These are phyloP conservation scores for Yasuhikotakia modesta DNA, from an alignment of 2,797 vertebrate genomes.

Conservation along the genomic window DNA sequence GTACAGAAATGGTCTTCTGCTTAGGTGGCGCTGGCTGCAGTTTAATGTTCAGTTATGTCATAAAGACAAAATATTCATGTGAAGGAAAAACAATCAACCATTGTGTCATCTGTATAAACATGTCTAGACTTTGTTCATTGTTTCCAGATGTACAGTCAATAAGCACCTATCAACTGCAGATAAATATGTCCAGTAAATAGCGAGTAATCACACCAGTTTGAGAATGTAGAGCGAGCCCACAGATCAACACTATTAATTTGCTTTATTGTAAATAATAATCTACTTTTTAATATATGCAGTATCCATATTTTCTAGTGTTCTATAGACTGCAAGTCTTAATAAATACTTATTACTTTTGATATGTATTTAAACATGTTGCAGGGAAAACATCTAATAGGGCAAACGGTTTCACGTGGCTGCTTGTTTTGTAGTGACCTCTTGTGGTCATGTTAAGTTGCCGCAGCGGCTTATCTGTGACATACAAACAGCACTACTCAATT, in stretches of 20 bases:
- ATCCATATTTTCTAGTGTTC: too few species aligned
- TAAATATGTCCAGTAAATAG: neutral
- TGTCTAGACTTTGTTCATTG: constrained; percentile 39
- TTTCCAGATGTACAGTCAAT: neutral
- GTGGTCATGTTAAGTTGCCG: constrained; percentile 36
- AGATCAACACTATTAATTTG: neutral
- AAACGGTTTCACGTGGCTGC: neutral
- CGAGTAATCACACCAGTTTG: constrained; percentile 1
- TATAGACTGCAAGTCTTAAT: neutral
- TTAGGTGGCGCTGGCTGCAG: constrained; percentile 7
- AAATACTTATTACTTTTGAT: neutral
- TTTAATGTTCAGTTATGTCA: constrained; percentile 14
- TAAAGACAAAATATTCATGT: constrained; percentile 25
- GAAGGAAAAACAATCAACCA: neutral
- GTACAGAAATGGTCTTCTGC: neutral
- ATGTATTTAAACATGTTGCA: neutral
- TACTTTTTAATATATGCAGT: too few species aligned
- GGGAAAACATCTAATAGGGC: neutral
- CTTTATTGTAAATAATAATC: neutral
- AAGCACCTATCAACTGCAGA: neutral
- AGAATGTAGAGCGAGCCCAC: neutral
- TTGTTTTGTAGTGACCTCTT: constrained; percentile 43
- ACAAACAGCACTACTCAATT: too few species aligned
- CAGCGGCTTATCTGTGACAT: too few species aligned
- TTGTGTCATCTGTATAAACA: neutral